Evolutionary conservation across 2,113 vertebrate genomes (phyloP).

Genomic region (Trichechus manatus): DNA sequence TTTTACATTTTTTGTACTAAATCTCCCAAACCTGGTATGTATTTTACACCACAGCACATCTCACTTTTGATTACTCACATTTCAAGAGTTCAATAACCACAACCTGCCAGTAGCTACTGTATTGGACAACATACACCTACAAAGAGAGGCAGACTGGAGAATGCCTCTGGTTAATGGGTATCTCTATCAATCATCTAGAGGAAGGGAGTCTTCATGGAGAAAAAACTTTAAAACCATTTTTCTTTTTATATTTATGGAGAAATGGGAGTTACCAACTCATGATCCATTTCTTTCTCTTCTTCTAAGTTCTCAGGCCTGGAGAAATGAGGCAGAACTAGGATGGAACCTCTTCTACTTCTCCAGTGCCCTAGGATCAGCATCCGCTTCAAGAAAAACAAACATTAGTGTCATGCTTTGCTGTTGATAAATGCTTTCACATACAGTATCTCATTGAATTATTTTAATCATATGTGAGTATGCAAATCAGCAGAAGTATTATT

Average conservation of each 20-base stretch:
- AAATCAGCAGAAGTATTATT: background rate
- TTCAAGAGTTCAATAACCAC: background rate
- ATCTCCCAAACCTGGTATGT: background rate
- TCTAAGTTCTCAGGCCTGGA: background rate
- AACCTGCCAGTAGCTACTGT: background rate
- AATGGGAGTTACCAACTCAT: background rate
- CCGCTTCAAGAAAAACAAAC: background rate
- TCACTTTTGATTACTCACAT: background rate
- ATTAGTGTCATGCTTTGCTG: background rate
- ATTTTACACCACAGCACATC: background rate
- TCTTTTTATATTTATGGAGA: background rate
- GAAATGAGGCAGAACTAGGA: background rate
- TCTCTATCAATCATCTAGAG: conserved; percentile 10
- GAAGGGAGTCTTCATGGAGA: background rate
- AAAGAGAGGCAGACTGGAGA: background rate
- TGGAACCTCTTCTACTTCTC: background rate
- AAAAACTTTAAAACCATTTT: background rate
- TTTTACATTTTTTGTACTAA: too few relatives aligned
- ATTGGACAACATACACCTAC: background rate
- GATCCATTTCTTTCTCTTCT: background rate
- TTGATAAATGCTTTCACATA: background rate
- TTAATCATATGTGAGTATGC: background rate
- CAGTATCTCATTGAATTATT: background rate
- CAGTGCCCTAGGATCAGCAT: background rate
- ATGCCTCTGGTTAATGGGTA: background rate